These are phyloP conservation scores for Diogma glabrata DNA, from an alignment of 2,888 invertebrate species.

Conservation along the genomic window DNA sequence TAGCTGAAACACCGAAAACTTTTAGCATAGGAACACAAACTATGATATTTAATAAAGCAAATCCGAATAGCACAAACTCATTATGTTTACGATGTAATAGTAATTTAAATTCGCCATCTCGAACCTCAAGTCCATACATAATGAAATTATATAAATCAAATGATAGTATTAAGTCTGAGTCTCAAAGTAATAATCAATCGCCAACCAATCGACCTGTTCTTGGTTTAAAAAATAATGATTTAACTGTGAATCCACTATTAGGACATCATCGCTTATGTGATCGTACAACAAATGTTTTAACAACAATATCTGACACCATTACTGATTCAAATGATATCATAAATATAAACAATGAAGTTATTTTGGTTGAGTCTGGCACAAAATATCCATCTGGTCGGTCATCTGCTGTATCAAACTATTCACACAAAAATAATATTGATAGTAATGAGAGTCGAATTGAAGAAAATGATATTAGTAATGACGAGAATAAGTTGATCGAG, in stretches of 20 bases:
- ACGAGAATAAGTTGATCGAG: too few relatives aligned
- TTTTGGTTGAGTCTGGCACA: neutral
- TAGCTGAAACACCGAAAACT: constrained; percentile 46
- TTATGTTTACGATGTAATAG: constrained; percentile 52
- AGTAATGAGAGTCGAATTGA: neutral
- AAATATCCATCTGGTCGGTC: neutral
- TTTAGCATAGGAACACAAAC: constrained; percentile 54
- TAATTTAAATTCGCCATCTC: constrained; percentile 38
- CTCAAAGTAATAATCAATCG: constrained; percentile 35
- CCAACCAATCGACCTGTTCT: constrained; percentile 29
- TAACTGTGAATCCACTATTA: constrained; percentile 38
- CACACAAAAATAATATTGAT: too few relatives aligned
- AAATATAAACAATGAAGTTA: neutral
- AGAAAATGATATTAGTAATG: neutral
- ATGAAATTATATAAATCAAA: constrained; percentile 37
- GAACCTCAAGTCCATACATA: constrained; percentile 34
- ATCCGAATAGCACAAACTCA: constrained; percentile 26
- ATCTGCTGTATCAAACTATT: neutral
- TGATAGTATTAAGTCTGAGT: constrained; percentile 37
- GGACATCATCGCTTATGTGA: constrained; percentile 52
- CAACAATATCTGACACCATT: neutral
- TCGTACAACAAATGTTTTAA: constrained; percentile 23
- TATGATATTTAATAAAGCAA: constrained; percentile 39
- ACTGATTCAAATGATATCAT: neutral
- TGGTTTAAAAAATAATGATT: constrained; percentile 34